Conservation (phyloP, 2,888 invertebrate species). For the Cephus sareptanus region DNA sequence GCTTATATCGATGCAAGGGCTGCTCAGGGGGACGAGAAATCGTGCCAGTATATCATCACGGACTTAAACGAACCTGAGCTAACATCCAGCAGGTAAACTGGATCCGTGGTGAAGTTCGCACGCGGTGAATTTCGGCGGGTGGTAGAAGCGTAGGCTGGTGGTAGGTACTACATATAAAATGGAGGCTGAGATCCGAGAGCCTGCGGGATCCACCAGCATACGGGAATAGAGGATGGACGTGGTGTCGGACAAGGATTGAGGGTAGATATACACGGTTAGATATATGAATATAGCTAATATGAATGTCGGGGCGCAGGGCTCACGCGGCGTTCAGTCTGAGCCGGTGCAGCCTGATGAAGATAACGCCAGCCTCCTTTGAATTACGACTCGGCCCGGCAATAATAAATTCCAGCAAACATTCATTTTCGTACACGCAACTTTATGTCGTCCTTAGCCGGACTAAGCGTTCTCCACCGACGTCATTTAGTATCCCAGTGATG, state of each 20-base stretch:
- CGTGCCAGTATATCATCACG: conserved; percentile 1
- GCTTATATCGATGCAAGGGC: background rate
- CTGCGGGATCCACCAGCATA: conserved; percentile 1
- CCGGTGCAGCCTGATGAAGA: conserved; percentile 60
- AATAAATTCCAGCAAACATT: conserved; percentile 66
- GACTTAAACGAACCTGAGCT: background rate
- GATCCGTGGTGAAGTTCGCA: conserved; percentile 9
- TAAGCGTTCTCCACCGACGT: conserved; percentile 61
- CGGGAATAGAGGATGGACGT: conserved; percentile 4
- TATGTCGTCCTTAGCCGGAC: conserved; percentile 63
- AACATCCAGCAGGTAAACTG: background rate
- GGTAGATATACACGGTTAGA: conserved; percentile 10
- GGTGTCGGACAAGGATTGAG: conserved; percentile 14
- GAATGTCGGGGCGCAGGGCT: conserved; percentile 34
- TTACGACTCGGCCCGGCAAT: conserved; percentile 62
- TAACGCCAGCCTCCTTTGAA: conserved; percentile 64
- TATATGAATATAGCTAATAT: conserved; percentile 12
- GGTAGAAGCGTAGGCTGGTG: background rate
- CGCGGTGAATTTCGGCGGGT: conserved; percentile 3
- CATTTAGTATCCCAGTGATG: conserved; percentile 64
- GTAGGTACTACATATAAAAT: background rate
- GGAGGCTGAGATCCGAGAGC: background rate
- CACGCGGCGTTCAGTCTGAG: conserved; percentile 44
- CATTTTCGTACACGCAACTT: conserved; percentile 66
- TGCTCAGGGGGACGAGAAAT: background rate